Percentiles rank a stretch among this genome's conserved stretches.
Evolutionary conservation across 2,888 invertebrate species (phyloP).

Genomic region (Buathra laborator): DNA sequence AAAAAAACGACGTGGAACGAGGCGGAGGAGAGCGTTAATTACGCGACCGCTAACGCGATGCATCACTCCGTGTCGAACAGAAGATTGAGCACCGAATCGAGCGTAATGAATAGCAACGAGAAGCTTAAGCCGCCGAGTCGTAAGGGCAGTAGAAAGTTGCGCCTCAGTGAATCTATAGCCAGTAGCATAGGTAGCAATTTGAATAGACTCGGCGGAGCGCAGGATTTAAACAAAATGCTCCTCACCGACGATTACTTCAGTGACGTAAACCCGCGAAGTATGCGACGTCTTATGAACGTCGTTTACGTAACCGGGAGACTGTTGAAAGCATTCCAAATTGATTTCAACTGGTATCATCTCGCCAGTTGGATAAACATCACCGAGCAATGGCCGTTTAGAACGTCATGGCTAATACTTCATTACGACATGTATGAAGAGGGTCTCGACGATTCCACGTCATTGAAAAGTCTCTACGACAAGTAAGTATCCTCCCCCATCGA

Average conservation of each 20-base stretch:
- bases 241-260: constrained; percentile 99
- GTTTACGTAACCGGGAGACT: constrained; percentile 98
- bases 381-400: constrained; percentile 99
- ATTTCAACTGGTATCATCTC: constrained; percentile 99
- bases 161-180: constrained; percentile 95
- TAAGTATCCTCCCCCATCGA: constrained; percentile 85
- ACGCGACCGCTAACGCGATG: constrained; percentile 83
- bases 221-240: constrained; percentile 92
- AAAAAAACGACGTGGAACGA: constrained; percentile 84
- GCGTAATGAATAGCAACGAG: constrained; percentile 94
- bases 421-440: constrained; percentile 95
- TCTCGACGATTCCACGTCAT: constrained; percentile 93
- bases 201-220: constrained; percentile 91
- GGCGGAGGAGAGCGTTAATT: constrained; percentile 86
- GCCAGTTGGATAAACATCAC: constrained; percentile 99
- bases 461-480: constrained; percentile 97
- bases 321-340: constrained; percentile 98
- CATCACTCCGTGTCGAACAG: constrained; percentile 89
- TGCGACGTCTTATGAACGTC: constrained; percentile 98
- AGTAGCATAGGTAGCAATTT: constrained; percentile 96
- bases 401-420: constrained; percentile 98
- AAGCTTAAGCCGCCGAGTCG: constrained; percentile 88
- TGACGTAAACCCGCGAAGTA: constrained; percentile 98
- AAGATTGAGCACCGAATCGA: constrained; percentile 92
- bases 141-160: constrained; percentile 90